phyloP scores from a whole-genome alignment of 2,113 vertebrate genomes.

The Rhabdornis inornatus region DNA sequence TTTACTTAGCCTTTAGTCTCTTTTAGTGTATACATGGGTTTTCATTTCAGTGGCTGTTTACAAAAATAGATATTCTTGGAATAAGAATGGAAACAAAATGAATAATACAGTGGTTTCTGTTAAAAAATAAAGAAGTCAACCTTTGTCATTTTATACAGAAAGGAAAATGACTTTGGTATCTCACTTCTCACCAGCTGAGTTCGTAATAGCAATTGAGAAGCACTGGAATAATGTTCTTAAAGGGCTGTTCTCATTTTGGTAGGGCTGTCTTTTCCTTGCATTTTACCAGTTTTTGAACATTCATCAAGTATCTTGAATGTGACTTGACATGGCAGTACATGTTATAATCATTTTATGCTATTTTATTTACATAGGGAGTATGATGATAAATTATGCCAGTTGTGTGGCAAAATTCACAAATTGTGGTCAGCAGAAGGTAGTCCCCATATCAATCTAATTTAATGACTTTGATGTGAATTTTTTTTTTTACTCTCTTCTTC shows the following conservation, averaged over 20 bases:
- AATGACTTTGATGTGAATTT: not conserved
- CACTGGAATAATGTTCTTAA: not conserved
- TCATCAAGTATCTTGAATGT: not conserved
- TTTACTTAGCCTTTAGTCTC: not conserved
- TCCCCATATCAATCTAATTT: not conserved
- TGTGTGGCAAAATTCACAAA: not conserved
- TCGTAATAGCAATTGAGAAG: not conserved
- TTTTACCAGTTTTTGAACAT: not conserved
- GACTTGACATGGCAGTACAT: not conserved
- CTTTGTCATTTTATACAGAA: not conserved
- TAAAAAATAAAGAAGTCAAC: not conserved
- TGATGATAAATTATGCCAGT: not conserved
- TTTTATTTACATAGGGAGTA: not conserved
- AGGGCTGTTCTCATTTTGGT: not conserved
- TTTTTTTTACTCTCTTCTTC: not conserved
- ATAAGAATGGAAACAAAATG: conserved; percentile 10
- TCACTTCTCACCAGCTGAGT: conserved; percentile 9
- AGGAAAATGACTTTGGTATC: not conserved
- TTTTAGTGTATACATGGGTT: conserved; percentile 2
- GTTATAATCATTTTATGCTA: not conserved
- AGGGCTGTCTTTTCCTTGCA: not conserved
- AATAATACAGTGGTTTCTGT: not conserved
- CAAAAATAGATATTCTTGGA: conserved; percentile 3
- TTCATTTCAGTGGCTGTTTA: conserved; percentile 15
- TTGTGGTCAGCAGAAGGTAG: not conserved